Conservation (phyloP, 1,140 invertebrate species). For the Tetramorium alpestre region DNA sequence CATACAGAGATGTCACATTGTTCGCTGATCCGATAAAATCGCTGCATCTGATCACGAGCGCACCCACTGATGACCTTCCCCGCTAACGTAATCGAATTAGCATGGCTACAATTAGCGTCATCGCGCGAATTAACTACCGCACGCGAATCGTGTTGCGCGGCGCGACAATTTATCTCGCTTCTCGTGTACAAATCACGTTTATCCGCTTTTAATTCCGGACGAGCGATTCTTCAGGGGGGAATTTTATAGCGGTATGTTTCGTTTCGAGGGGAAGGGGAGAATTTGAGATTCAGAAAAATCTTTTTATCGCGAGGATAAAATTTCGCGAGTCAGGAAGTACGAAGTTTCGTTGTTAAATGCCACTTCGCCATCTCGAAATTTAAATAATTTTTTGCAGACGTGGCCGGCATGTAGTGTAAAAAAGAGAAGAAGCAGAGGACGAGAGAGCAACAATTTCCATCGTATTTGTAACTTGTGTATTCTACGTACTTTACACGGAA, state of each 20-base stretch:
- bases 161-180: constrained; percentile 34
- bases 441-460: not conserved
- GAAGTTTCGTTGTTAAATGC: not conserved
- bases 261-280: not conserved
- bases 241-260: not conserved
- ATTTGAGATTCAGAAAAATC: constrained; percentile 1
- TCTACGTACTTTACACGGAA: not conserved
- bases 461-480: not conserved
- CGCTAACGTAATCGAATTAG: constrained; percentile 45
- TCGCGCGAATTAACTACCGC: constrained; percentile 54
- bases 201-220: constrained; percentile 16
- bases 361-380: not conserved
- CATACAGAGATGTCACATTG: constrained; percentile 30
- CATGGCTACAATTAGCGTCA: constrained; percentile 43
- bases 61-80: constrained; percentile 30
- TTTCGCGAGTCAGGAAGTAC: not conserved
- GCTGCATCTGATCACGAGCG: constrained; percentile 33
- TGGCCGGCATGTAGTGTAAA: not conserved
- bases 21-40: constrained; percentile 37
- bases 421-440: not conserved
- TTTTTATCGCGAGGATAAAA: not conserved
- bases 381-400: not conserved
- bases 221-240: not conserved
- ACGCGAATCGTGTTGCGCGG: constrained; percentile 11
- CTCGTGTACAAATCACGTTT: not conserved